phyloP scores from a whole-genome alignment of 2,888 invertebrate species.

The Agrochola macilenta region DNA sequence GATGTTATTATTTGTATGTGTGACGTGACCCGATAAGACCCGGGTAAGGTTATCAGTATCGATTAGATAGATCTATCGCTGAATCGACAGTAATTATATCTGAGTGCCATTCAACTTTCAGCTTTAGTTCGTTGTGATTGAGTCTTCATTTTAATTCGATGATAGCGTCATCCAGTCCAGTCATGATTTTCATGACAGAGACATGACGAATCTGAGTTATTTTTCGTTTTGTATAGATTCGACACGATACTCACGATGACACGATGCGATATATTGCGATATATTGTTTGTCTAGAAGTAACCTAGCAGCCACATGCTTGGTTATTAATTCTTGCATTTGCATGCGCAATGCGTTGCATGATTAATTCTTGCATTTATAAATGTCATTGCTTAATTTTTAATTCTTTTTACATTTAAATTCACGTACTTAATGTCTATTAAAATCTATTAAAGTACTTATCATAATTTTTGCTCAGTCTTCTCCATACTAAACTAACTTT shows the following conservation, averaged over 20 bases:
- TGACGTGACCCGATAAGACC: constrained; percentile 22
- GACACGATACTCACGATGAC: neutral
- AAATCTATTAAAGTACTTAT: no score
- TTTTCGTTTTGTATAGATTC: neutral
- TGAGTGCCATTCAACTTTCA: neutral
- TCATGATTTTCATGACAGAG: constrained; percentile 42
- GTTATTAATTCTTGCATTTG: no score
- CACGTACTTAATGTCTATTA: neutral
- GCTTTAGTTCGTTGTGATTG: constrained; percentile 3
- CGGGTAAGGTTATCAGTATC: constrained; percentile 34
- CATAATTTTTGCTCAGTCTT: no score
- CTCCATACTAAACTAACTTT: no score
- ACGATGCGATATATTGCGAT: no score
- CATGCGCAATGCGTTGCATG: no score
- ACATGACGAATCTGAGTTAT: constrained; percentile 3
- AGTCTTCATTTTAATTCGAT: constrained; percentile 13
- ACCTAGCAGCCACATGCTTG: no score
- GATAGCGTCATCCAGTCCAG: constrained; percentile 4
- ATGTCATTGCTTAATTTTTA: neutral
- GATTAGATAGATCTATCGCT: constrained; percentile 52
- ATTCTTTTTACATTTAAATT: neutral
- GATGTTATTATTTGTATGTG: constrained; percentile 20
- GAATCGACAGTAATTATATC: constrained; percentile 53
- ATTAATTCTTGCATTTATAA: no score
- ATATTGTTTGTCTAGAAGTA: neutral